Percentiles rank a stretch among this genome's conserved stretches.
Evolutionary conservation across 2,797 vertebrate genomes (phyloP).

Genomic region (Sebastes hopkinsi): DNA sequence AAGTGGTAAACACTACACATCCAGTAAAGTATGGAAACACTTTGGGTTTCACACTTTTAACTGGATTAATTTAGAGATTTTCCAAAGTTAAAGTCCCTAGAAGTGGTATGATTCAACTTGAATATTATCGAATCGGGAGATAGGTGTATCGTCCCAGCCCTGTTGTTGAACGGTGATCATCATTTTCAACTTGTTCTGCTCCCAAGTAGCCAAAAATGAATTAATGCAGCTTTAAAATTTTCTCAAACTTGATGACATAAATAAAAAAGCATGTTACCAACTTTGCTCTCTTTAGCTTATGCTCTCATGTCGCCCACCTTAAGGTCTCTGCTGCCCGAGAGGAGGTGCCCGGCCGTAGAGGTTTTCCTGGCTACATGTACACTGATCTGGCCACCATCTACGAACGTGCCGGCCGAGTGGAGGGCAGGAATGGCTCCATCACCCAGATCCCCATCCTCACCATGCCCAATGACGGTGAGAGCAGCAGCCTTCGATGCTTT

Average conservation of each 20-base stretch:
- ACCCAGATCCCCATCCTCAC: conserved; percentile 89
- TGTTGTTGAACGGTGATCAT: no score
- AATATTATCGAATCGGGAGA: no score
- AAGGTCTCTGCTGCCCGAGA: conserved; percentile 87
- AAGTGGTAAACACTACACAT: no score
- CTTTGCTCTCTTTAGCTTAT: not conserved
- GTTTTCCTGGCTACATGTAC: conserved; percentile 89
- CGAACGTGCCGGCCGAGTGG: conserved; percentile 84
- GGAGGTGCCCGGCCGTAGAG: conserved; percentile 86
- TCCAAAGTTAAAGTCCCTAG: no score
- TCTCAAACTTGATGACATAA: not conserved
- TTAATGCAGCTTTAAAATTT: not conserved
- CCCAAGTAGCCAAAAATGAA: not conserved
- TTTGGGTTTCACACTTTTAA: no score
- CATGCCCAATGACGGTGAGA: conserved; percentile 88
- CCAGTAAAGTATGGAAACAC: no score
- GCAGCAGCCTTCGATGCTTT: not conserved
- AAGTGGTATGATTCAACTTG: no score
- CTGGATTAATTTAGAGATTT: no score
- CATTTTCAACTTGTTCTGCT: not conserved
- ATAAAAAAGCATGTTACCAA: not conserved
- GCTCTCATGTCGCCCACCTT: not conserved
- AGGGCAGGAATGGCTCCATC: conserved; percentile 87
- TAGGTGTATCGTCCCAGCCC: no score
- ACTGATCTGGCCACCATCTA: conserved; percentile 89